Evolutionary conservation across 64 coral and sea anemone genomes (phyloP), one percentile per base, ranked within the genome.

Genomic region (Pachyseris speciosa): DNA sequence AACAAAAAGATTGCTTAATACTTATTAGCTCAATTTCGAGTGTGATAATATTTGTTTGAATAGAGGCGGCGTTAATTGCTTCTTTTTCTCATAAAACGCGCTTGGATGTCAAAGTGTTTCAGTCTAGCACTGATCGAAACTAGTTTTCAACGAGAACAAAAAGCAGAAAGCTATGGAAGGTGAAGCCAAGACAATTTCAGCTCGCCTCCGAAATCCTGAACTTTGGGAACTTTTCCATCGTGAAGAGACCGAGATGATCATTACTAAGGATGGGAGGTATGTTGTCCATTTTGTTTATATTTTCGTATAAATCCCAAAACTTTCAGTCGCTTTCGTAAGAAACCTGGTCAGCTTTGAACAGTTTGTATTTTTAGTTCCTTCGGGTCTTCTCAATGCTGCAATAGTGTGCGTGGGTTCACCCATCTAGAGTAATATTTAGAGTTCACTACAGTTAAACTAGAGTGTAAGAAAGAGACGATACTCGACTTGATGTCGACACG

Each of bases 211-310:
- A 67, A 76, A 92, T 59, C 78, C 89, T 13, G 78, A 67, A 7
- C 58, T 96, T 16, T 96, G 95, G 95, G 43, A 64, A 25, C 64
- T 85, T 4, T 96, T 96, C 43, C 59, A 84, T 9, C 36, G 64
- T 7, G 74, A 92, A 16, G 78, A 89, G 47, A 96, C 95, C 1
- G 95, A 96, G 67, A 96, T 96, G 95, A 96, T 96, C 90, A 84
- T 96, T 12, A 96, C 95, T 27, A 86, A 91, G 74, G 87, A 80
- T 72, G 95, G 95, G 53, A 93, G 95, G 95, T 96, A 90, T 63
- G 91, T 17, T 36, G 19, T 17, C 11, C n/a, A n/a, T 67, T 58
- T 59, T 58, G 42, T 78, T 91, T 92, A 37, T 63, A 41, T 92
- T 72, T 86, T 33, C 12, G 48, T 19, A 47, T 41, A 47, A 75